Conservation (phyloP, 1,140 invertebrate species). For the Pachyrhynchus sulphureomaculatus region DNA sequence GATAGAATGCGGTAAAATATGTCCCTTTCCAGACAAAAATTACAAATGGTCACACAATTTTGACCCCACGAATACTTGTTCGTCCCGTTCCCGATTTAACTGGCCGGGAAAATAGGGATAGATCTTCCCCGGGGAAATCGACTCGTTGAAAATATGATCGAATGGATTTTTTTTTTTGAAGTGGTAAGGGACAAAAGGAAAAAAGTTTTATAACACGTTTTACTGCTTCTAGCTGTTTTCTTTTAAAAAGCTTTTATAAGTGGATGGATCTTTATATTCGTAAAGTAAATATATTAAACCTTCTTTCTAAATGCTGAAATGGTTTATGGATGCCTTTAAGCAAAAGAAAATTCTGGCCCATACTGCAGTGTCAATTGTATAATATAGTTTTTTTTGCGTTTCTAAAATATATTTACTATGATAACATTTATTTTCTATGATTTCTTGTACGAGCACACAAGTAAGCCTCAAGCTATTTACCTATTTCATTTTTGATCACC, state of each 20-base stretch:
- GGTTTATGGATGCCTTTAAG: too few relatives aligned
- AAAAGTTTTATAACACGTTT: slow-evolving; percentile 19
- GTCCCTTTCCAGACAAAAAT: slow-evolving; percentile 1
- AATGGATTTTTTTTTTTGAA: slow-evolving; percentile 19
- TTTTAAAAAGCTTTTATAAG: too few relatives aligned
- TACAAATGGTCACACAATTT: slow-evolving; percentile 5
- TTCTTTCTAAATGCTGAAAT: too few relatives aligned
- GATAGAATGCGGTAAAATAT: too few relatives aligned
- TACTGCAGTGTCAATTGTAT: too few relatives aligned
- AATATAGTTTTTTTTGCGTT: too few relatives aligned
- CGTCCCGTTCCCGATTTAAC: slow-evolving; percentile 19
- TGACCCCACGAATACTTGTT: background rate
- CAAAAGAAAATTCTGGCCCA: too few relatives aligned
- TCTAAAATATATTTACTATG: too few relatives aligned
- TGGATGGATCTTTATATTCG: background rate
- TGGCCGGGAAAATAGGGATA: slow-evolving; percentile 11
- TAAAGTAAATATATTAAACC: background rate
- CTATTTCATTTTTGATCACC: too few relatives aligned
- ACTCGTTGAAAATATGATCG: slow-evolving; percentile 28
- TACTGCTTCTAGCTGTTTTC: background rate
- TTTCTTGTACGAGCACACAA: too few relatives aligned
- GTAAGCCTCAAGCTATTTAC: too few relatives aligned
- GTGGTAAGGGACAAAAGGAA: slow-evolving; percentile 9
- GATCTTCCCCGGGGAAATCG: slow-evolving; percentile 21
- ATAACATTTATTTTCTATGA: too few relatives aligned